Evolutionary conservation across 2,113 vertebrate genomes (phyloP).

Genomic region (Psittacula cyanocephala): DNA sequence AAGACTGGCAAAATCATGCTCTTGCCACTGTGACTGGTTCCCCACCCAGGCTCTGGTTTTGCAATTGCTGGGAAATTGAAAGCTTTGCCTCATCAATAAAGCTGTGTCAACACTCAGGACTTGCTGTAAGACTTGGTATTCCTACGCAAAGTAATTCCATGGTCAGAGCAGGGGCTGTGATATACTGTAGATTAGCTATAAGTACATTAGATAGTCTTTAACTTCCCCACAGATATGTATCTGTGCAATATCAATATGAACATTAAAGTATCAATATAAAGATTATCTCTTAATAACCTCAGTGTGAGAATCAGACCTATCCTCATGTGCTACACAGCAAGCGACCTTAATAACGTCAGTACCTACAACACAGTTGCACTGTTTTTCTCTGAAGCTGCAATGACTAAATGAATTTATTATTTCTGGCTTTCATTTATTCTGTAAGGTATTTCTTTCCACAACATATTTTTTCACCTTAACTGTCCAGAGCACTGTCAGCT

Average conservation of each 20-base stretch:
- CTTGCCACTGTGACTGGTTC: background rate
- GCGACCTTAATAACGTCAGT: background rate
- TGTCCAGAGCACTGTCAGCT: background rate
- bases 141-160: rapidly evolving
- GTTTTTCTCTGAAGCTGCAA: background rate
- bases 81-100: background rate
- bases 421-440: background rate
- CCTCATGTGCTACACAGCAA: background rate
- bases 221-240: background rate
- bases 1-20: background rate
- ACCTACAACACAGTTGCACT: background rate
- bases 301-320: background rate
- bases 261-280: background rate
- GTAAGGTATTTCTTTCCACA: background rate
- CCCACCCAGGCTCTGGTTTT: rapidly evolving
- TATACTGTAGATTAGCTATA: background rate
- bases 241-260: background rate
- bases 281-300: background rate
- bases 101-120: too few species aligned
- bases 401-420: background rate
- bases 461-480: background rate
- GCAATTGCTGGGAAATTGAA: background rate
- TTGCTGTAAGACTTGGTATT: background rate
- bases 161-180: rapidly evolving
- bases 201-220: background rate